These are phyloP conservation scores for Antedon mediterranea DNA, from an alignment of 53 echinoderm and acorn worm genomes.

Conservation along the genomic window DNA sequence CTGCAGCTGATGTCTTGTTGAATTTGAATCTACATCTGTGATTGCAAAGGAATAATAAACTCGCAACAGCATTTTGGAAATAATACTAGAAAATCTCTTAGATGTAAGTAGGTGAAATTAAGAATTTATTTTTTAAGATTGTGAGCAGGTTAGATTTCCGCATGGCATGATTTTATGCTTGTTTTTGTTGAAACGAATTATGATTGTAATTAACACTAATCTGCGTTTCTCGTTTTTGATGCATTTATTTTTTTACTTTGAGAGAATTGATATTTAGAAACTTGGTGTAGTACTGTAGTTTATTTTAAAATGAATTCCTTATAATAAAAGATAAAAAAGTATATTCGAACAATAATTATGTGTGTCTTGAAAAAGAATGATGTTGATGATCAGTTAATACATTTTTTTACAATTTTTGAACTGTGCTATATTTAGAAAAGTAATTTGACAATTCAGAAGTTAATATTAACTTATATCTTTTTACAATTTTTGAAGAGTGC, in stretches of 20 bases:
- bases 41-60: not conserved
- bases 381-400: no score
- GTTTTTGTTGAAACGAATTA: not conserved
- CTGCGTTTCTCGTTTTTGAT: not conserved
- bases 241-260: not conserved
- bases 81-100: not conserved
- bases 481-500: no score
- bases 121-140: not conserved
- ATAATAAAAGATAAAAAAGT: no score
- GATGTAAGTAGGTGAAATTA: not conserved
- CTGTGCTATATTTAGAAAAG: no score
- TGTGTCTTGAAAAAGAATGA: no score
- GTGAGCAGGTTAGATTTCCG: not conserved
- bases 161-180: not conserved
- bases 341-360: no score
- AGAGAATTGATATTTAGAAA: no score
- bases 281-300: no score
- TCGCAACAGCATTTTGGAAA: not conserved
- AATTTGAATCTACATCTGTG: not conserved
- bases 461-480: no score
- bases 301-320: no score
- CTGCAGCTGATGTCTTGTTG: not conserved
- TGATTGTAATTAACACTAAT: not conserved
- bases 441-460: no score
- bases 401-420: no score